Evolutionary conservation across 1,140 invertebrate genomes (phyloP), one percentile per base, ranked within the genome.

Genomic region (Drosophila ananassae): DNA sequence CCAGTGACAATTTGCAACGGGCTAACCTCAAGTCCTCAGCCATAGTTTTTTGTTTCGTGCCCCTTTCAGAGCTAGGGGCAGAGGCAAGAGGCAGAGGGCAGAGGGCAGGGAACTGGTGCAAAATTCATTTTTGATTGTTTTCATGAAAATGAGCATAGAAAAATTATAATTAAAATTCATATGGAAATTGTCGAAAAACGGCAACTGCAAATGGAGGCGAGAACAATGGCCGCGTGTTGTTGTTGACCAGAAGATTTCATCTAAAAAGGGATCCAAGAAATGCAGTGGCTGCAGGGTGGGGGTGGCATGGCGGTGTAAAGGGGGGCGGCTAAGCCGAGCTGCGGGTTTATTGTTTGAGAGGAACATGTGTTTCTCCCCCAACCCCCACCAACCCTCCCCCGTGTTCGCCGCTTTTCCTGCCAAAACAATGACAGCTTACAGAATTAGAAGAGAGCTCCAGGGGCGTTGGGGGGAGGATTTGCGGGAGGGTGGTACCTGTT

Each of bases 81-180:
- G 24, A 25, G 24, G 24, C 24, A 25, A 28, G 25, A 6, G 25
- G 3, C 3, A 28, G 25, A 28, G 25, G 1, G 25, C 4, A 28
- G 7, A 4, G 25, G 25, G 25, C 25, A 28, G 25, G 25, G 25
- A 21, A 34, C 52, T 56, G 63, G 79, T 74, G 78, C 82, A 85
- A 79, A 87, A 87, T 83, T 87, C 71, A 87, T 87, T 89, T 87
- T 82, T 87, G 82, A 87, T 87, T 87, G 82, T 87, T 87, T 87
- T 87, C 79, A 87, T 87, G 83, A 87, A 89, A 87, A 87, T 87
- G 83, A 87, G 85, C 82, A 87, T 87, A 89, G 82, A 87, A 87
- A 87, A 89, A 87, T 87, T 87, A 87, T 87, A 87, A 87, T 87
- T 87, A 87, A 87, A 87, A 87, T 79, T 87, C 83, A 87, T 87